phyloP scores from a whole-genome alignment of 2,113 vertebrate species.

The Formicarius rufipectus region DNA sequence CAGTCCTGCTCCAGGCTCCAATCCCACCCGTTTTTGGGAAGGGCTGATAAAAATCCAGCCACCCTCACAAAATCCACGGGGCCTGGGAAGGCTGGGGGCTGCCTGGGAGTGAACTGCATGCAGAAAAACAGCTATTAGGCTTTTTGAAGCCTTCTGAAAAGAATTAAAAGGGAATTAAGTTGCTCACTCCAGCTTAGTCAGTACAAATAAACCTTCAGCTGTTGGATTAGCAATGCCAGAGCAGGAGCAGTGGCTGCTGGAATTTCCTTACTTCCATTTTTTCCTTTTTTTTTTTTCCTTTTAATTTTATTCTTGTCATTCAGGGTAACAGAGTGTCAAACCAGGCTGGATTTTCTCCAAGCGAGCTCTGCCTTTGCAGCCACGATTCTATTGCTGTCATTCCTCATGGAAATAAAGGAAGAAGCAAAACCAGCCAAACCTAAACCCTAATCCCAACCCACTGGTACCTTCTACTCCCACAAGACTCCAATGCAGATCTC shows the following conservation, averaged over 20 bases:
- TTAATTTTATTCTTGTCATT: not conserved
- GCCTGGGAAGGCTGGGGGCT: not conserved
- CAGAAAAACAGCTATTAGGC: not conserved
- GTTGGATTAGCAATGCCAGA: conserved; percentile 25
- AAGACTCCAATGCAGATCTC: not conserved
- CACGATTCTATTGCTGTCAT: not conserved
- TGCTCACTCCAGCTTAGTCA: conserved; percentile 26
- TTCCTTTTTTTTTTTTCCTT: not conserved
- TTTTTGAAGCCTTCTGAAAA: not conserved
- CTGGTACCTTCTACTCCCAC: not conserved
- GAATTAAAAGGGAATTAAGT: conserved; percentile 44
- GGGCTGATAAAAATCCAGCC: not conserved
- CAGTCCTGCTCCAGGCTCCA: not conserved
- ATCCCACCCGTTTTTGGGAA: accelerated
- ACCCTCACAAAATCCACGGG: not conserved
- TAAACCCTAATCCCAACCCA: not conserved
- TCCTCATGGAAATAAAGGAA: not conserved
- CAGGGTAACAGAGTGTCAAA: not conserved
- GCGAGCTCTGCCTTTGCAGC: not conserved
- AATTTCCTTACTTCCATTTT: not conserved
- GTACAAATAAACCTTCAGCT: conserved; percentile 52
- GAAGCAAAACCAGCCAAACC: not conserved
- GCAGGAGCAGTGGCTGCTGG: not conserved
- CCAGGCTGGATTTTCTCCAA: not conserved
- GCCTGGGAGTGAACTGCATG: not conserved